Base-by-base conservation (phyloP, 2,888 invertebrate species). In the Troilus luridus region DNA sequence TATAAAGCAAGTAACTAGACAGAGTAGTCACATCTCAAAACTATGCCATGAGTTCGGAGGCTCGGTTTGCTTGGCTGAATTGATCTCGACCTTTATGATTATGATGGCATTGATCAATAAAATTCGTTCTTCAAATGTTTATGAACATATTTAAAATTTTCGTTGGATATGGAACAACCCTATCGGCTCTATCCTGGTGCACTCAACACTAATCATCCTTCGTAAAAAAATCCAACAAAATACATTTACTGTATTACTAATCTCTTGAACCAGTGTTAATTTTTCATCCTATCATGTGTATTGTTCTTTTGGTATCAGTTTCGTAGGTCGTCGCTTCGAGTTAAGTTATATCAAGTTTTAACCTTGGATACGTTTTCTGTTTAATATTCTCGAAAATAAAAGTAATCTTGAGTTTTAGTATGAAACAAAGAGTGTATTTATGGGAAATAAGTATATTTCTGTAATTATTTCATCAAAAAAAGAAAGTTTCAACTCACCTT, bases 11-110 rank as follows among this genome's bases (percentile, higher is more conserved):
- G 19, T 1, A 77, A 1, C 2, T 0, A 27, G 41, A 19, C 27
- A 8, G 19, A 27, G 8, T 21, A 19, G 81, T 81, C 81, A 85
- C 85, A 85, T 85, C 85, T 85, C 56, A 56, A 56, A 85, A n/a
- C 6, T 85, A 67, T 9, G 56, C 12, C 27, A 10, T 85, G 56
- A 54, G 67, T 11, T 24, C 1, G 24, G 56, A 58, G 21, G 85
- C 54, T 56, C 85, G 85, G 85, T 85, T 85, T 85, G 85, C 85
- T 58, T 85, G 11, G 85, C 56, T 85, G 85, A 85, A 56, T 58
- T 85, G 85, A 85, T 85, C 85, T 85, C 56, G 85, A 58, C 85
- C 85, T 41, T 17, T 77, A 77, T 41, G 17, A 77, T 41, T 41
- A 2, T 77, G 72, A 77, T 77, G 72, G 72, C 72, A 77, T 14